Evolutionary conservation across 2,888 invertebrate genomes (phyloP), one percentile per base, ranked within the genome.

Genomic region (Mimumesa dahlbomi): DNA sequence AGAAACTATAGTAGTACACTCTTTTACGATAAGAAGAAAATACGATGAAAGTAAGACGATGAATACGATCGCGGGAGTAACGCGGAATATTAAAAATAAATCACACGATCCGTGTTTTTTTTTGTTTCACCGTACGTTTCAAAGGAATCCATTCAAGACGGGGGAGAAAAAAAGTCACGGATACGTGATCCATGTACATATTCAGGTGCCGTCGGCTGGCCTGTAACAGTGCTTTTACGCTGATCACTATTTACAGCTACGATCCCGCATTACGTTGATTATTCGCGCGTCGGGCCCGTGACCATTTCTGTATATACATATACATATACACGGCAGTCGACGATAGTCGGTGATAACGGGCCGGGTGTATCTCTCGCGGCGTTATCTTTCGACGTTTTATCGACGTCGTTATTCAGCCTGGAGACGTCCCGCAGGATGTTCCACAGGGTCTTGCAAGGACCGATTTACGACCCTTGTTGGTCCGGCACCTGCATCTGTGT

Each of bases 181-280:
- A 22, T 11, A 21, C 43, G 21, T 11, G 43, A 45, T 6, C 43
- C 3, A n/a, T n/a, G 11, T 11, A n/a, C n/a, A 3, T 29, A 29
- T 6, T 6, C 29, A 29, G 29, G n/a, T 5, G 38, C 5, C n/a
- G n/a, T n/a, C n/a, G n/a, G n/a, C n/a, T 18, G 16, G 40, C 4
- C 7, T 5, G 40, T n/a, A 9, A 19, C 40, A 7, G 1, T 49
- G 71, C 73, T 79, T 77, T 78, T 71, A 78, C 70, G 62, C 43
- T 79, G 80, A 84, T 83, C 79, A 75, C 73, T 75, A 73, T 84
- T 84, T 83, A 83, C 82, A 77, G 62, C 67, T 53, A 50, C 29
- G 69, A 7, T 65, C 53, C 42, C 75, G 57, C 76, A 74, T 79
- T 77, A 79, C 73, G 67, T 71, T 78, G 81, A 82, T 79, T 76